Evolutionary conservation across 2,113 vertebrate genomes (phyloP).

Genomic region (Ascaphus truei): DNA sequence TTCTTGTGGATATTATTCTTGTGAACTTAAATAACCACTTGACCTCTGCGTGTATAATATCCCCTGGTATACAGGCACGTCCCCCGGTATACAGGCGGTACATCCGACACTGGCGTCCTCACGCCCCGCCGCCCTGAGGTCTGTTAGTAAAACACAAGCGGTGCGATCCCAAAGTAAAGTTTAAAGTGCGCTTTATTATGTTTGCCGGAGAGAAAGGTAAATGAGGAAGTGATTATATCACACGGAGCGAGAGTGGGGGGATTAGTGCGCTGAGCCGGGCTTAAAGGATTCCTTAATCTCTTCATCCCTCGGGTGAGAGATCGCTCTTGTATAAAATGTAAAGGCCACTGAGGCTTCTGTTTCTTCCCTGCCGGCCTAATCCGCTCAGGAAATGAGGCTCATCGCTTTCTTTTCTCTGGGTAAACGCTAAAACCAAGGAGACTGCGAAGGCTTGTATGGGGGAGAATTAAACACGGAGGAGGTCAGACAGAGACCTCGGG

Average conservation of each 20-base stretch:
- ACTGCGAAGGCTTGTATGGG: conserved; percentile 14
- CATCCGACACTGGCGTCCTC: neutral
- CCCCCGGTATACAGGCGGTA: neutral
- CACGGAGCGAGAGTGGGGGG: conserved; percentile 82
- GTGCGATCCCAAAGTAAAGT: conserved; percentile 81
- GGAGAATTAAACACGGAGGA: conserved; percentile 50
- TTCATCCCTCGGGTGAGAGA: conserved; percentile 90
- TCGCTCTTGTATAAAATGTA: conserved; percentile 77
- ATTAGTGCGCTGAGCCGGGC: conserved; percentile 71
- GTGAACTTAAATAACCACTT: too few relatives aligned
- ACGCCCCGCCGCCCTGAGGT: too few relatives aligned
- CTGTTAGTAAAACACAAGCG: too few relatives aligned
- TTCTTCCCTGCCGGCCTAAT: conserved; percentile 69
- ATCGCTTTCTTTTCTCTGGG: conserved; percentile 48
- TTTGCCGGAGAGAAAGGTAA: conserved; percentile 78
- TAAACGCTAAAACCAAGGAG: conserved; percentile 57
- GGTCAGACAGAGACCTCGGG: fast-evolving
- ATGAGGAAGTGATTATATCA: conserved; percentile 79
- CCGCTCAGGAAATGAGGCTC: conserved; percentile 82
- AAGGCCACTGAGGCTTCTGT: conserved; percentile 73
- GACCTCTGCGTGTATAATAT: neutral
- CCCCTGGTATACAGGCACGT: neutral
- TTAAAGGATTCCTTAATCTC: conserved; percentile 88
- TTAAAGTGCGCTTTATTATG: conserved; percentile 77
- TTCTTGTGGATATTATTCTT: neutral